A percentile compares a stretch with the other conserved stretches of the same genome.
Conservation (phyloP, 2,888 invertebrate genomes). For the Dendrolimus houi region DNA sequence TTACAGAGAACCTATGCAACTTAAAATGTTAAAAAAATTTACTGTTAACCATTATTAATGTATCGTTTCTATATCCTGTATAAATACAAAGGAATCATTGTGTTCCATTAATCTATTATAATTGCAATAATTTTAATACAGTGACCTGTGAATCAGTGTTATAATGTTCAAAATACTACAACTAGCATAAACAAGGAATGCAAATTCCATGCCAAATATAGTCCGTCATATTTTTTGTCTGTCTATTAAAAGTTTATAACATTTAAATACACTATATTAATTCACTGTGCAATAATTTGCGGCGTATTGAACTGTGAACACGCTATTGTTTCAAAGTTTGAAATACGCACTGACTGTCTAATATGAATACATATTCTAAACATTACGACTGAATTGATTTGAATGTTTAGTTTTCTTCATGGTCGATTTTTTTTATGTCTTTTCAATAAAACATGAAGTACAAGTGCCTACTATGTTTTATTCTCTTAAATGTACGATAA, state of each 20-base stretch:
- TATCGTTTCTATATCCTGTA: no score
- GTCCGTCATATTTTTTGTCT: slow-evolving; percentile 16
- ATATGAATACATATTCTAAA: slow-evolving; percentile 27
- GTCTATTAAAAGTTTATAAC: slow-evolving; percentile 22
- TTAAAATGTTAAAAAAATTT: no score
- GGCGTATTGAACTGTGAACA: slow-evolving; percentile 21
- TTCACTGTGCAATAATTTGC: slow-evolving; percentile 18
- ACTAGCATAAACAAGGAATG: slow-evolving; percentile 11
- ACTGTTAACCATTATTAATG: no score
- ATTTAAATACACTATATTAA: slow-evolving; percentile 24
- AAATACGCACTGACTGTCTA: slow-evolving; percentile 18
- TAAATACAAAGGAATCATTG: background rate
- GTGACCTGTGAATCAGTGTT: slow-evolving; percentile 9
- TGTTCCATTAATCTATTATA: slow-evolving; percentile 1
- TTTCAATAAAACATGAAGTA: background rate
- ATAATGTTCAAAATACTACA: no score
- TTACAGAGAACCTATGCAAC: no score
- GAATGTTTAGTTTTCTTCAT: slow-evolving; percentile 26
- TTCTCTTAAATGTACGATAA: no score
- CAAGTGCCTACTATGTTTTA: background rate
- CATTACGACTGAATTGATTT: slow-evolving; percentile 29
- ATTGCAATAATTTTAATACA: background rate
- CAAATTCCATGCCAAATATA: slow-evolving; percentile 14
- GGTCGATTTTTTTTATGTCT: slow-evolving; percentile 6
- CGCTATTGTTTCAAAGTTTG: slow-evolving; percentile 29